Evolutionary conservation across 2,888 invertebrate genomes (phyloP), one percentile per base, ranked within the genome.

Genomic region (Thera obeliscata): DNA sequence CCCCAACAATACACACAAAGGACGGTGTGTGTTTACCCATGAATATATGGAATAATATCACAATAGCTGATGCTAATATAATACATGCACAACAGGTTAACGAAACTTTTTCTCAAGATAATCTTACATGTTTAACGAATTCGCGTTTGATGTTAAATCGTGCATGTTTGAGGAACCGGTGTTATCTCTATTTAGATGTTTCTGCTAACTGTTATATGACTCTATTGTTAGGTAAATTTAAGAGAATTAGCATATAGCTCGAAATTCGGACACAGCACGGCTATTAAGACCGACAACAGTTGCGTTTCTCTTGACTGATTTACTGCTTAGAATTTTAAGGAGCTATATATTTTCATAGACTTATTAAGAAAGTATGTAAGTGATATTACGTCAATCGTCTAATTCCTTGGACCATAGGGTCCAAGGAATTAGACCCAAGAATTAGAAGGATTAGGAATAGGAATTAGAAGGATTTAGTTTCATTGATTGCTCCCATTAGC

Each of bases 21-120:
- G 80, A 77, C 78, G 87, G 88, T 91, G 92, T 93, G 88, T 93
- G 93, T 93, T 93, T 93, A 93, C 92, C 89, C 91, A 93, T 93
- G 93, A 93, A 93, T 90, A 90, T 89, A 72, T 72, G 75, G 86
- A 86, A 85, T 87, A 87, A 87, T 85, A 78, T 56, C 81, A 92
- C 90, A 93, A 93, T 89, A 76, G 88, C 81, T 84, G 82, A 84
- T 90, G 87, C 83, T 91, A 93, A 92, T 91, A 86, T 69, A 64
- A 68, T 66, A 84, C 85, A 83, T 81, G 84, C 83, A 82, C 85
- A 89, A 90, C 93, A 93, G 93, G 93, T 93, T 91, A 90, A 90
- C 84, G 86, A 81, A 80, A 80, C 84, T 87, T 80, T 83, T 88
- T 90, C 90, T 88, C 89, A 87, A 91, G 90, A 91, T 93, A 93